Conservation (phyloP, 2,113 vertebrate genomes). For the Leptodactylus fuscus region DNA sequence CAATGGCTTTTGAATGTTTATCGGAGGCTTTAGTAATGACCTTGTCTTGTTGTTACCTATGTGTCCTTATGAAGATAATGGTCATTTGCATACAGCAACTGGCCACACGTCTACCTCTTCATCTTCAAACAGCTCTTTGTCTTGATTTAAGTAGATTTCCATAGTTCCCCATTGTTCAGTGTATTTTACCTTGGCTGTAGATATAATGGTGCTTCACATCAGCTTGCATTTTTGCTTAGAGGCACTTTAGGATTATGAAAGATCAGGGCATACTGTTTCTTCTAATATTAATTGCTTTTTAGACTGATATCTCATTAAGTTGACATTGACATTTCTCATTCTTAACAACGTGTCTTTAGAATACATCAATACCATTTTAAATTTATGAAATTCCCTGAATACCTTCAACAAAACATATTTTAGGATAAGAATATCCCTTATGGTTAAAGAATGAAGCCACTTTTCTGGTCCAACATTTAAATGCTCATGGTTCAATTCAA, state of each 20-base stretch:
- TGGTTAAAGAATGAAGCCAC: too few species aligned
- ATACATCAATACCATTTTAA: not conserved
- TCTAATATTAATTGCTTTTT: constrained; percentile 20
- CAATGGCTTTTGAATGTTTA: not conserved
- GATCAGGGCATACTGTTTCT: constrained; percentile 6
- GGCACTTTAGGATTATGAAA: constrained; percentile 41
- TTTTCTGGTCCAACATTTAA: too few species aligned
- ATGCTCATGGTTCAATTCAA: too few species aligned
- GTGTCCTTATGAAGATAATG: not conserved
- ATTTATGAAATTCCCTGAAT: not conserved
- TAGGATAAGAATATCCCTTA: not conserved
- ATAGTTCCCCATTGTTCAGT: constrained; percentile 27
- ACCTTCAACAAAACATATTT: not conserved
- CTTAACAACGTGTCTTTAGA: not conserved
- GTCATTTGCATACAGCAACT: not conserved
- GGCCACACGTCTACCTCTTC: constrained; percentile 9
- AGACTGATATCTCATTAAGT: constrained; percentile 4
- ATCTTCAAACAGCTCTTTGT: not conserved
- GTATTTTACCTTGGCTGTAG: constrained; percentile 7
- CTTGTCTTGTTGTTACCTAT: not conserved
- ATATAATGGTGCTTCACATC: constrained; percentile 34
- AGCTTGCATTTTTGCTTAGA: constrained; percentile 25
- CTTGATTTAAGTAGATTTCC: not conserved
- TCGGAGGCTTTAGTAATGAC: not conserved
- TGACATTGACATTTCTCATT: constrained; percentile 10